Evolutionary conservation across 2,888 invertebrate species (phyloP).

Genomic region (Eristalinus sepulchralis): DNA sequence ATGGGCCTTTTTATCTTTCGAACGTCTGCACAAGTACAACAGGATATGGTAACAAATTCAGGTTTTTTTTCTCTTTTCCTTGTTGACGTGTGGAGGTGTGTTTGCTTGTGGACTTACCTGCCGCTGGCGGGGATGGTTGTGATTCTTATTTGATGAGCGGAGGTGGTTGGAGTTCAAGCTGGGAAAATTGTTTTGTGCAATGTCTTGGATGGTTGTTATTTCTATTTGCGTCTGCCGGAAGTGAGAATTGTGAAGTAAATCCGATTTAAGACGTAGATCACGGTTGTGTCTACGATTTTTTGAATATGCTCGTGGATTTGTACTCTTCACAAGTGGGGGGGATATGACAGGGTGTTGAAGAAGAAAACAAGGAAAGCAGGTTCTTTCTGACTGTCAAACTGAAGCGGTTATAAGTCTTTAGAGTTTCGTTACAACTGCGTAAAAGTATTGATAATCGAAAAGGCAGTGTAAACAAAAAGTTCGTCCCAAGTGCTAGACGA

Average conservation of each 20-base stretch:
- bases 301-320: no score
- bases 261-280: not conserved
- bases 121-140: not conserved
- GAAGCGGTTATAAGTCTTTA: no score
- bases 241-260: not conserved
- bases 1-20: slow-evolving; percentile 48
- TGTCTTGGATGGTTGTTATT: slow-evolving; percentile 11
- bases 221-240: not conserved
- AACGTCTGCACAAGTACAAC: slow-evolving; percentile 31
- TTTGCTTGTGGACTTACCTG: not conserved
- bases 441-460: no score
- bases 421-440: no score
- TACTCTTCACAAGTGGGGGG: no score
- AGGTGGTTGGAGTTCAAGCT: not conserved
- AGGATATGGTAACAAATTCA: slow-evolving; percentile 3
- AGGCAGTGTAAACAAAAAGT: no score
- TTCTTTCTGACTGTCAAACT: no score
- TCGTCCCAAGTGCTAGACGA: no score
- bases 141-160: slow-evolving; percentile 3
- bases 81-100: not conserved
- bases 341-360: no score
- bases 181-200: slow-evolving; percentile 22
- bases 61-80: not conserved
- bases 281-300: no score
- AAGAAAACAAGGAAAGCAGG: no score